A percentile compares a stretch with the other conserved stretches of the same genome.
These are phyloP conservation scores for Thunnus albacares DNA, from an alignment of 2,797 vertebrate genomes.

Conservation along the genomic window DNA sequence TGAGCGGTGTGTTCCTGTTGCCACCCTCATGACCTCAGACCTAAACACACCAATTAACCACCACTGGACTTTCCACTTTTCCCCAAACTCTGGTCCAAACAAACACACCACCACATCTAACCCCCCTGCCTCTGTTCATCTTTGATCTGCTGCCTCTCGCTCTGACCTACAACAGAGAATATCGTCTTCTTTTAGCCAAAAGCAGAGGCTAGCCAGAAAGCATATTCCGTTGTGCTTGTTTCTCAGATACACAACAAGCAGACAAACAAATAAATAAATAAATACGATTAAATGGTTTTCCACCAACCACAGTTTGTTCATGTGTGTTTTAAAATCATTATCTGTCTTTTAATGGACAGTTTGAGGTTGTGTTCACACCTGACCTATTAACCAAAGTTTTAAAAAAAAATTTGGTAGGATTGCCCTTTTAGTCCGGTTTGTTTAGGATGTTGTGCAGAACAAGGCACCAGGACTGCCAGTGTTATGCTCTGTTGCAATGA, in stretches of 20 bases:
- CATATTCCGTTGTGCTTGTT: constrained; percentile 8
- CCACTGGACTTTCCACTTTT: constrained; percentile 78
- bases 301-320: not conserved
- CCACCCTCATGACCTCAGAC: constrained; percentile 79
- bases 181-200: constrained; percentile 43
- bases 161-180: constrained; percentile 58
- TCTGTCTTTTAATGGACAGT: no score
- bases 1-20: constrained; percentile 68
- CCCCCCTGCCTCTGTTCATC: constrained; percentile 54
- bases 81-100: constrained; percentile 71
- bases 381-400: no score
- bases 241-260: not conserved
- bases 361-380: no score
- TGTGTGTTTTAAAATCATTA: not conserved
- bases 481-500: no score
- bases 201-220: constrained; percentile 15
- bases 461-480: no score
- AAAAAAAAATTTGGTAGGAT: no score
- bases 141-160: constrained; percentile 64
- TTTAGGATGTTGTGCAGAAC: no score
- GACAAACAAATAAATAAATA: not conserved
- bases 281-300: no score
- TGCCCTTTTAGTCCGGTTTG: no score
- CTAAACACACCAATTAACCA: constrained; percentile 81
- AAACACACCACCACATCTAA: constrained; percentile 67